Evolutionary conservation across 2,888 invertebrate genomes (phyloP), one percentile per base, ranked within the genome.

Genomic region (Leistus spinibarbis): DNA sequence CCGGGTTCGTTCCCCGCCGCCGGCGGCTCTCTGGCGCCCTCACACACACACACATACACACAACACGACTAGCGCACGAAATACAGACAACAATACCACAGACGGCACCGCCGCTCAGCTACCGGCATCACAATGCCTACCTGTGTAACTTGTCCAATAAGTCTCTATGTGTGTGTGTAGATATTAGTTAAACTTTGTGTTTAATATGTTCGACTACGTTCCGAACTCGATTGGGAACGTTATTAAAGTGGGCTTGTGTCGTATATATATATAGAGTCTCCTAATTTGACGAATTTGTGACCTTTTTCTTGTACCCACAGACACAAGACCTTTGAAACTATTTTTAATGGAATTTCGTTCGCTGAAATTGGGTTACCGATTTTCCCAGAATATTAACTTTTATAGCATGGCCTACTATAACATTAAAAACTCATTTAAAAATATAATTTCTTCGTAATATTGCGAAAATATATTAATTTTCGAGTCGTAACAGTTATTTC

Each of bases 1-100:
- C 68, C 77, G 70, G 79, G 77, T 71, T 79, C 76, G 78, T 77
- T 76, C 69, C 76, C 76, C 74, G 77, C 79, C 70, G 78, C 78
- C 79, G 81, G 79, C 80, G 79, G 79, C 79, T 19, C 54, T n/a
- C 77, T 79, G 81, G 81, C 80, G 81, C 81, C 75, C 80, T 10
- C 10, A 16, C 57, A 22, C 17, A 57, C 24, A 57, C 57, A 60
- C 56, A 56, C 56, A 1, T 10, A 1, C 22, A 19, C 60, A 60
- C 22, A 60, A 20, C 17, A 19, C 13, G 60, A 20, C 17, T 20
- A 9, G 20, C 10, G 10, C 7, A 40, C 7, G 13, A 13, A 40
- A 40, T 40, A 40, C 40, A 40, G 40, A 40, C 40, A 40, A 40
- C 40, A 40, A 40, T 40, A 40, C 7, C 40, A 40, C 13, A 40